phyloP scores from a whole-genome alignment of 2,113 vertebrate genomes.

The Nesogale talazaci region DNA sequence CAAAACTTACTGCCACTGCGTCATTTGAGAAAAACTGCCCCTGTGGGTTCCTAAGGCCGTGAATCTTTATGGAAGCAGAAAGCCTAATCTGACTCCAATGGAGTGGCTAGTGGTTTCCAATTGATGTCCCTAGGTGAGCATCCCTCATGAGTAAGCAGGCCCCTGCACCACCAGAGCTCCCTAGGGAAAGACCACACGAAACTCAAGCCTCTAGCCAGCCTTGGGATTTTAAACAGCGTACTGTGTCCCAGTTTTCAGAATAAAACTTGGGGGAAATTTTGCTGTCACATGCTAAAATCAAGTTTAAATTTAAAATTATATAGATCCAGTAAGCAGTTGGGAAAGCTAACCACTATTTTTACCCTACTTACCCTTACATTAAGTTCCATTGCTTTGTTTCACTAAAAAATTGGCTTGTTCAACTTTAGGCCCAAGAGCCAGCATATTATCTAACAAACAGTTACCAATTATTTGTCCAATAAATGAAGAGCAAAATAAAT shows the following conservation, averaged over 20 bases:
- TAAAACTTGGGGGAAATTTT: constrained; percentile 52
- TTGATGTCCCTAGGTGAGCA: no score
- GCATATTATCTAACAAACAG: constrained; percentile 49
- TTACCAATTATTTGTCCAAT: constrained; percentile 36
- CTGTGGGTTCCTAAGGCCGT: no score
- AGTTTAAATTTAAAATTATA: constrained; percentile 48
- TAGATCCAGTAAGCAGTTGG: constrained; percentile 15
- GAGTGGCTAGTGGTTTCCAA: no score
- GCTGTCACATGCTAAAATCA: constrained; percentile 51
- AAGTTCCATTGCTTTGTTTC: constrained; percentile 48
- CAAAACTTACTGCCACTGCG: no score
- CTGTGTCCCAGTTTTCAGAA: constrained; percentile 38
- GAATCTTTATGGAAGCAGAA: no score
- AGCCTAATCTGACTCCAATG: no score
- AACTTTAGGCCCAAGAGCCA: constrained; percentile 31
- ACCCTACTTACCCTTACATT: constrained; percentile 36
- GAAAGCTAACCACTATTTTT: constrained; percentile 25
- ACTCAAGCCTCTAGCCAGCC: constrained; percentile 23
- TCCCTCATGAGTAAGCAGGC: no score
- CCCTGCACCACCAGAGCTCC: no score
- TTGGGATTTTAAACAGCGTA: constrained; percentile 42
- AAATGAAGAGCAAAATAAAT: constrained; percentile 25
- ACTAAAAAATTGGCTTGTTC: constrained; percentile 35
- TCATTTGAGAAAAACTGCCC: no score
- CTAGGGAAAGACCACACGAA: background rate